A percentile compares a stretch with the other conserved stretches of the same genome.
These are phyloP conservation scores for Gryon sp. DNA, from an alignment of 1,140 invertebrate genomes.

Conservation along the genomic window DNA sequence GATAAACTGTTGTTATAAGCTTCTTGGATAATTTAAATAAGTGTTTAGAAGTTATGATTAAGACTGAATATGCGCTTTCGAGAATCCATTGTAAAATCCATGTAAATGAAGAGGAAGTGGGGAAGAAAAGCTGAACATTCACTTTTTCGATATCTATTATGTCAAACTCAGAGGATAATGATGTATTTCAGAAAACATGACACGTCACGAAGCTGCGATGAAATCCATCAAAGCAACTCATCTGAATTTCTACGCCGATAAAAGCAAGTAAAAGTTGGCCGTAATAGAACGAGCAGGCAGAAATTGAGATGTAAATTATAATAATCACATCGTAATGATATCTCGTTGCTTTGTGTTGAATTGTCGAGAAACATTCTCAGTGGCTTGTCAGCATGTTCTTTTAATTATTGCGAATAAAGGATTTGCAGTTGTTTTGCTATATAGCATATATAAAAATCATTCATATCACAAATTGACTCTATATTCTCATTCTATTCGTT, in stretches of 20 bases:
- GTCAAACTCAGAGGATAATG: slow-evolving; percentile 1
- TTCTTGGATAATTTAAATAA: too few relatives aligned
- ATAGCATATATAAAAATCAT: background rate
- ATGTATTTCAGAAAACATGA: background rate
- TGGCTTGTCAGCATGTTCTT: background rate
- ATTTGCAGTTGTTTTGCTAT: background rate
- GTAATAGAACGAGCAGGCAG: background rate
- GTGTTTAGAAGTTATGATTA: too few relatives aligned
- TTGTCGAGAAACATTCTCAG: background rate
- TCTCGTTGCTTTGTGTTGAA: background rate
- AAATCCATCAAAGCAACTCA: slow-evolving; percentile 2
- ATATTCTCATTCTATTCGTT: too few relatives aligned
- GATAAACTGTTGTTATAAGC: too few relatives aligned
- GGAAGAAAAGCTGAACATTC: slow-evolving; percentile 4
- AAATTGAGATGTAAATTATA: slow-evolving; percentile 14
- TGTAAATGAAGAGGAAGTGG: background rate
- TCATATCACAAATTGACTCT: slow-evolving; percentile 26
- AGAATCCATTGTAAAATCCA: slow-evolving; percentile 1
- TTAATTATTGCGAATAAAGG: slow-evolving; percentile 4
- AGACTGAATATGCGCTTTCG: too few relatives aligned
- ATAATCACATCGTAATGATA: slow-evolving; percentile 5
- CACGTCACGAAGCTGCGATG: background rate
- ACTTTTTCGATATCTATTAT: slow-evolving; percentile 5
- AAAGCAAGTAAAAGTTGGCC: background rate
- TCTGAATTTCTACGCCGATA: slow-evolving; percentile 12